A percentile compares a stretch with the other conserved stretches of the same genome.
These are phyloP conservation scores for Hyposmocoma kahamanoa DNA, from an alignment of 1,140 invertebrate genomes.

Conservation along the genomic window DNA sequence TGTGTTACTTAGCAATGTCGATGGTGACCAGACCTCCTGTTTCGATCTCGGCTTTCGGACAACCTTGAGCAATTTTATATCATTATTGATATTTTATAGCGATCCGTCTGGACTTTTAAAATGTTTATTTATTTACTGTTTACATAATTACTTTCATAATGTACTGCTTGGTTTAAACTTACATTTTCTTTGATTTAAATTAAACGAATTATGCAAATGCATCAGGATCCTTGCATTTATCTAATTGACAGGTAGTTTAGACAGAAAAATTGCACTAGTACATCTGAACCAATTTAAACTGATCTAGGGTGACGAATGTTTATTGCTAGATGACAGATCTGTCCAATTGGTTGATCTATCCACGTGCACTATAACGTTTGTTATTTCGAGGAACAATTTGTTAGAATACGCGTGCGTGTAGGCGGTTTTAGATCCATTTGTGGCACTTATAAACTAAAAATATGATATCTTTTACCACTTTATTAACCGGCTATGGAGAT, in stretches of 20 bases:
- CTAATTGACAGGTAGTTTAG: conserved; percentile 9
- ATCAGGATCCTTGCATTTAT: conserved; percentile 3
- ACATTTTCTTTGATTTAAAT: too few relatives aligned
- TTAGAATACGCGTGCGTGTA: conserved; percentile 13
- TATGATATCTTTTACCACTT: too few relatives aligned
- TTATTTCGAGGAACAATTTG: conserved; percentile 26
- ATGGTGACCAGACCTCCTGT: conserved; percentile 34
- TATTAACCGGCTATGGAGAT: too few relatives aligned
- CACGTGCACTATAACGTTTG: conserved; percentile 7
- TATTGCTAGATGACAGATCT: not conserved
- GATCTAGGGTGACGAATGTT: not conserved
- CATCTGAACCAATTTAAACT: conserved; percentile 3
- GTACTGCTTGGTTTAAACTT: too few relatives aligned
- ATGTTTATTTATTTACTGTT: too few relatives aligned
- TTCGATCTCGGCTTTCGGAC: conserved; percentile 54
- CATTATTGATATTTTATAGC: too few relatives aligned
- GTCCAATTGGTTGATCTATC: not conserved
- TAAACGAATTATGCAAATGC: not conserved
- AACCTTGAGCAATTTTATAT: conserved; percentile 49
- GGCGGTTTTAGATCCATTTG: conserved; percentile 9
- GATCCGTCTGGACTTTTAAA: too few relatives aligned
- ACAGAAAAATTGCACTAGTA: conserved; percentile 5
- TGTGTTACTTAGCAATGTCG: conserved; percentile 52
- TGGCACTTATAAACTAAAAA: not conserved
- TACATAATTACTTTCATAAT: too few relatives aligned